A percentile compares a stretch with the other conserved stretches of the same genome.
These are phyloP conservation scores for Raja brachyura DNA, from an alignment of 2,113 vertebrate species.

Conservation along the genomic window DNA sequence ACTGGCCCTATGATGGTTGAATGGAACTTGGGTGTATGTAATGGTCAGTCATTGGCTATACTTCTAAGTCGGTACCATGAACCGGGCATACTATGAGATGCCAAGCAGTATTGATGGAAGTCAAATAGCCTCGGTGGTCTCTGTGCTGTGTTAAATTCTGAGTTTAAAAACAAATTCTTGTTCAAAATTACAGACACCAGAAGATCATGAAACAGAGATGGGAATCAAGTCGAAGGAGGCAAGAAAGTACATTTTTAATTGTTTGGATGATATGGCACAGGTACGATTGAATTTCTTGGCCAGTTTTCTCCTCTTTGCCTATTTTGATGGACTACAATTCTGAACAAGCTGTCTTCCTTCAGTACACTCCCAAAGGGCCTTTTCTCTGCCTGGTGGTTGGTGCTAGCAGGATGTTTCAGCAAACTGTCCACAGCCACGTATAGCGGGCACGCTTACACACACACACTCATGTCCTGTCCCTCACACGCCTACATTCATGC, in stretches of 20 bases:
- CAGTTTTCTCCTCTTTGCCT: background rate
- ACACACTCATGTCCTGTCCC: background rate
- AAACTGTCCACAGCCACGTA: background rate
- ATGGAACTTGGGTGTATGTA: background rate
- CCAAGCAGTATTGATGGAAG: too few relatives aligned
- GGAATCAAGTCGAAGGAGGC: conserved; percentile 96
- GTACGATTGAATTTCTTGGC: conserved; percentile 53
- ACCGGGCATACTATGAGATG: background rate
- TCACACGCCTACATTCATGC: background rate
- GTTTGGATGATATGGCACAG: conserved; percentile 95
- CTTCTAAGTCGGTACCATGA: background rate
- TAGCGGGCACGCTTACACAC: background rate
- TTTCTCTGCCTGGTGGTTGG: background rate
- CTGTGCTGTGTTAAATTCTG: background rate
- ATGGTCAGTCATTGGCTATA: background rate
- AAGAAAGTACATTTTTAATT: conserved; percentile 96
- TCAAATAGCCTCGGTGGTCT: background rate
- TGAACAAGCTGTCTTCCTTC: background rate
- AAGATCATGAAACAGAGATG: conserved; percentile 89
- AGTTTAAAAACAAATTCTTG: background rate
- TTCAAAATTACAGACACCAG: conserved; percentile 65
- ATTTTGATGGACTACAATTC: background rate
- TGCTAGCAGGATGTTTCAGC: background rate
- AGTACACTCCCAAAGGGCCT: background rate
- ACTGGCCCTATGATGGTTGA: background rate